Evolutionary conservation across 2,888 invertebrate genomes (phyloP).

Genomic region (Gari tellinella): DNA sequence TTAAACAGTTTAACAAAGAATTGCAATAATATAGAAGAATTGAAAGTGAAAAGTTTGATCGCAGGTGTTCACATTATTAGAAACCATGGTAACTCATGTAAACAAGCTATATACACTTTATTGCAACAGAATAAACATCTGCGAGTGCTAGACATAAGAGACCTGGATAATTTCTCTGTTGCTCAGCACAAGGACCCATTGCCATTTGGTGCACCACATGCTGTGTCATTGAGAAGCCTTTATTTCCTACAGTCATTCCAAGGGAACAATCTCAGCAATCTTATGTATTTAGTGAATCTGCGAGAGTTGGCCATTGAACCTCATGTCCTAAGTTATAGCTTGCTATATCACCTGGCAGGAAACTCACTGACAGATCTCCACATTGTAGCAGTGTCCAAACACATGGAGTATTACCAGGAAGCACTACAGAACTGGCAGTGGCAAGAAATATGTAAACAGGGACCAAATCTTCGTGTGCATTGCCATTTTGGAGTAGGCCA

Average conservation of each 20-base stretch:
- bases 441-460: conserved; percentile 53
- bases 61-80: conserved; percentile 22
- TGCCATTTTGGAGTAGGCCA: conserved; percentile 56
- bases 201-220: conserved; percentile 58
- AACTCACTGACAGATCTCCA: conserved; percentile 55
- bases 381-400: conserved; percentile 55
- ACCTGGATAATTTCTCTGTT: conserved; percentile 36
- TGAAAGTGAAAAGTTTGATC: conserved; percentile 25
- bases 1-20: conserved; percentile 36
- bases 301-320: conserved; percentile 59
- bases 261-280: conserved; percentile 49
- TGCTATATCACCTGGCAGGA: conserved; percentile 58
- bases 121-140: conserved; percentile 46
- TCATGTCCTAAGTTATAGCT: conserved; percentile 59
- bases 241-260: conserved; percentile 63
- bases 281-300: conserved; percentile 66
- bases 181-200: conserved; percentile 44
- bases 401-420: conserved; percentile 58
- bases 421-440: conserved; percentile 61
- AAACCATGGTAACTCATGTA: conserved; percentile 37
- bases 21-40: conserved; percentile 33
- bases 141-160: conserved; percentile 36
- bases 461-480: conserved; percentile 52
- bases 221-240: conserved; percentile 43
- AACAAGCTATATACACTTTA: conserved; percentile 34